A percentile compares a stretch with the other conserved stretches of the same genome.
Evolutionary conservation across 37 sponge, comb jelly and placozoan genomes (phyloP).

Genomic region (Oopsacas minuta): DNA sequence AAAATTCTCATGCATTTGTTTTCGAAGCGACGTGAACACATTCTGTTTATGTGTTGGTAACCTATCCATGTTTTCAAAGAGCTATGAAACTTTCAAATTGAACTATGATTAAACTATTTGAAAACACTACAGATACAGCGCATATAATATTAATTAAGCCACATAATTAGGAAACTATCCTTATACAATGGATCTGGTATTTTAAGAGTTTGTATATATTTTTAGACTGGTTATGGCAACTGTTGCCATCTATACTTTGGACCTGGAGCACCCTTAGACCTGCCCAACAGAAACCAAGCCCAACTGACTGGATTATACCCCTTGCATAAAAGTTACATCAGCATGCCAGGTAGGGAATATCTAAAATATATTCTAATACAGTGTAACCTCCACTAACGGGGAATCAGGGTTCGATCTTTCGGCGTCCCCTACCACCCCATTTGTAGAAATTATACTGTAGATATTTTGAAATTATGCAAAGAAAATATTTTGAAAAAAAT

Average conservation of each 20-base stretch:
- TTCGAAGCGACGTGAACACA: background rate
- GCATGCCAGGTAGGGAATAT: background rate
- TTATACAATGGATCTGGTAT: background rate
- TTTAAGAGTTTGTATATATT: background rate
- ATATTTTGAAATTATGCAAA: too few species aligned
- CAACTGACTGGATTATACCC: background rate
- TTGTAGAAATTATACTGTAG: too few species aligned
- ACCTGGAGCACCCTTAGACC: background rate
- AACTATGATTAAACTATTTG: background rate
- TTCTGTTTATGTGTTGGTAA: background rate
- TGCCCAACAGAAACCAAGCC: background rate
- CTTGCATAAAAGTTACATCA: background rate
- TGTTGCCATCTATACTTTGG: slow-evolving; percentile 1
- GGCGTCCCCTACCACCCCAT: too few species aligned
- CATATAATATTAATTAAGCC: slow-evolving; percentile 5
- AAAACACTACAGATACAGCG: background rate
- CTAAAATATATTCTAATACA: too few species aligned
- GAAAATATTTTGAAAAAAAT: too few species aligned
- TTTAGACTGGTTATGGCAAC: slow-evolving; percentile 1
- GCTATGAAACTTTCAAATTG: background rate
- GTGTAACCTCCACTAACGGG: too few species aligned
- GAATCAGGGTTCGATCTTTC: too few species aligned
- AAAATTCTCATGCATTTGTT: background rate
- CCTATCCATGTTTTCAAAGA: background rate
- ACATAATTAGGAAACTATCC: background rate